Percentiles rank a stretch among this genome's conserved stretches.
These are phyloP conservation scores for Belgica antarctica DNA, from an alignment of 2,888 invertebrate genomes.

Conservation along the genomic window DNA sequence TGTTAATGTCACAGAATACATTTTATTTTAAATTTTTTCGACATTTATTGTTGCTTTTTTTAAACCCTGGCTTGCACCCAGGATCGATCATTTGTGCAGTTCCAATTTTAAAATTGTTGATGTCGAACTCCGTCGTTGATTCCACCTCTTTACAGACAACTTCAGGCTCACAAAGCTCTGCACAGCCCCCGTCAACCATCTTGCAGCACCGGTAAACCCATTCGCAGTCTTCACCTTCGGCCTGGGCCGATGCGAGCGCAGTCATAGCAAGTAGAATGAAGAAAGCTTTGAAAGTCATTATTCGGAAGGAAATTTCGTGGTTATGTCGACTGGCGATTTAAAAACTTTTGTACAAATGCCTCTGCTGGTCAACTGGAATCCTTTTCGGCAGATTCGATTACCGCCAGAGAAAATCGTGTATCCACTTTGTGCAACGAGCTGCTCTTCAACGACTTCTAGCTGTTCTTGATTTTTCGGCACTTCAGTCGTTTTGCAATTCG, in stretches of 20 bases:
- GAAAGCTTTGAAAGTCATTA: neutral
- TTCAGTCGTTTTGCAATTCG: constrained; percentile 9
- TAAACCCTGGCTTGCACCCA: neutral
- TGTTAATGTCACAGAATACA: neutral
- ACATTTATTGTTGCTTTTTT: neutral
- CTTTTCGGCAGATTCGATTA: neutral
- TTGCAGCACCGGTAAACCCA: constrained; percentile 9
- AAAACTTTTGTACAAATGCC: neutral
- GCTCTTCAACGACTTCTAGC: neutral
- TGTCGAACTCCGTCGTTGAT: too few relatives aligned
- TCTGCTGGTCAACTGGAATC: neutral
- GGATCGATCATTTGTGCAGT: neutral
- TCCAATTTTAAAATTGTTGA: too few relatives aligned
- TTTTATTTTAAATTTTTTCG: constrained; percentile 19
- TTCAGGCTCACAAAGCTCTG: constrained; percentile 18
- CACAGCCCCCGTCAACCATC: neutral
- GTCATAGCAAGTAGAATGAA: neutral
- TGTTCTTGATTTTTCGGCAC: neutral
- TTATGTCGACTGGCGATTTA: neutral
- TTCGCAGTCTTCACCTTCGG: neutral
- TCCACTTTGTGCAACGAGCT: neutral
- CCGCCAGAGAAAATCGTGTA: too few relatives aligned
- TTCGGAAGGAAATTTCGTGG: neutral
- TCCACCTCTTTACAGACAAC: neutral
- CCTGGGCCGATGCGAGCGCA: neutral